Evolutionary conservation across 2,797 vertebrate genomes (phyloP), one percentile per base, ranked within the genome.

Genomic region (Margarornis squamiger): DNA sequence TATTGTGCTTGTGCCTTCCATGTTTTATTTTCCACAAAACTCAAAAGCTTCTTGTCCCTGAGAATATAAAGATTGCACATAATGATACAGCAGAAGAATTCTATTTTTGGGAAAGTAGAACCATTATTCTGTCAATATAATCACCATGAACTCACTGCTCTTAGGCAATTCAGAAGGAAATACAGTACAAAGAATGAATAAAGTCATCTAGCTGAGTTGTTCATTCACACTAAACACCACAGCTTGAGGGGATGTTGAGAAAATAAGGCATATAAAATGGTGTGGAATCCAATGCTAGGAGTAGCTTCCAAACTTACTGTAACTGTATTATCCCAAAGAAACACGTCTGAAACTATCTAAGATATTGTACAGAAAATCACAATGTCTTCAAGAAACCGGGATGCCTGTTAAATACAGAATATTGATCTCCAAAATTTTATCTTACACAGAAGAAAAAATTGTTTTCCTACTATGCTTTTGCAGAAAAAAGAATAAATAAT

Each of bases 1-100:
- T 19, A 61, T 14, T 0, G 0, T 39, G n/a, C 15, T 71, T 72
- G 17, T 74, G 23, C n/a, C 14, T 72, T 81, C 32, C 14, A 5
- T 49, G 90, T 54, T 52, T 80, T 29, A 5, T 70, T 87, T 54
- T 59, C 41, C 16, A 43, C 18, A 71, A 74, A 95, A 34, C 23
- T 68, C 54, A 55, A 70, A 88, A 87, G 39, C 21, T 68, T 61
- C 39, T 89, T 62, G 51, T 26, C 83, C 17, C 29, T 55, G 8
- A 83, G 32, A 62, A 84, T 27, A 51, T 10, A 90, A 41, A 15
- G 12, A 45, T 30, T 66, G 12, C 19, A 79, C 29, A 51, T 12
- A 88, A 54, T 15, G 22, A 45, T 20, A 65, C 4, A 58, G 36
- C 18, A 52, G 17, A 94, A 57, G 38, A 91, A 77, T 23, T 68